phyloP scores from a whole-genome alignment of 1,140 invertebrate genomes.

The Penaeus chinensis region DNA sequence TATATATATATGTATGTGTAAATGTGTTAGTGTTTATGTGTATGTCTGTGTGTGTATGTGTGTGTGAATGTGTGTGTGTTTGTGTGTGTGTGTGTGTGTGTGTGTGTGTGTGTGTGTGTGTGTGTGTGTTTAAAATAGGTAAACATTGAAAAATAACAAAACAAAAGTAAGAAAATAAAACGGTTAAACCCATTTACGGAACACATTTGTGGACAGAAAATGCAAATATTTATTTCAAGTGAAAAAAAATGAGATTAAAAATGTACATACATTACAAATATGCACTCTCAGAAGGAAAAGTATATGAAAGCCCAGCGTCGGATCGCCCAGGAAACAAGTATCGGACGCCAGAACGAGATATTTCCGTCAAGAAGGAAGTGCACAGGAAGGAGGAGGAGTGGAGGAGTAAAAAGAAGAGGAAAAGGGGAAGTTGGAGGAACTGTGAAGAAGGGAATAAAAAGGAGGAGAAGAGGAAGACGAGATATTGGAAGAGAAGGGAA shows the following conservation, averaged over 20 bases:
- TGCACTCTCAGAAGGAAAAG: too few species aligned
- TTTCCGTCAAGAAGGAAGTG: too few species aligned
- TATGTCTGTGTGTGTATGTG: not conserved
- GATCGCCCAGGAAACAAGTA: too few species aligned
- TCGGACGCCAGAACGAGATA: too few species aligned
- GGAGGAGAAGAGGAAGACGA: not conserved
- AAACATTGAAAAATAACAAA: not conserved
- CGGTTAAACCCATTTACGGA: not conserved
- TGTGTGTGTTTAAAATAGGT: not conserved
- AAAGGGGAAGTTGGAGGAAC: too few species aligned
- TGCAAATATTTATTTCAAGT: not conserved
- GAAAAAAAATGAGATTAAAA: too few species aligned
- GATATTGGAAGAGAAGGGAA: not conserved
- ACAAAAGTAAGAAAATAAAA: not conserved
- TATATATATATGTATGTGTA: slow-evolving; percentile 15
- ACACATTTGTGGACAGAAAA: not conserved
- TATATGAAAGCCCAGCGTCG: too few species aligned
- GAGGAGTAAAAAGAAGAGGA: too few species aligned
- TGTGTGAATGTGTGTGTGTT: not conserved
- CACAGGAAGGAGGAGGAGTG: too few species aligned
- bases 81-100: not conserved
- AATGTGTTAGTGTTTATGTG: not conserved
- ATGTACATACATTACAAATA: too few species aligned
- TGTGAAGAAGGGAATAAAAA: too few species aligned
- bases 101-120: not conserved